These are phyloP conservation scores for Drosophila hamatofila DNA, from an alignment of 2,888 invertebrate genomes.

Conservation along the genomic window DNA sequence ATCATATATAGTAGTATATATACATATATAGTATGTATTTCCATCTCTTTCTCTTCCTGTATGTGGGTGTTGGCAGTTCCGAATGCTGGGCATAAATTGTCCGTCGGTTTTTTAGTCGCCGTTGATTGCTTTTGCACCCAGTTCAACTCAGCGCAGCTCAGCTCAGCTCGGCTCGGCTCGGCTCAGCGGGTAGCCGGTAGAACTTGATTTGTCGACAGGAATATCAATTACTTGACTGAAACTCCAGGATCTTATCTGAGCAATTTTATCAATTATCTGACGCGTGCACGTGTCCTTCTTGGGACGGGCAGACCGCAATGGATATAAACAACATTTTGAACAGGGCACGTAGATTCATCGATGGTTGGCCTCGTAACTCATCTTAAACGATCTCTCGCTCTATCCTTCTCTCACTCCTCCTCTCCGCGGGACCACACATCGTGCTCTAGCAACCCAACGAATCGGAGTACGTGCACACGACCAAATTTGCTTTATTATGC, in stretches of 20 bases:
- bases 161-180: background rate
- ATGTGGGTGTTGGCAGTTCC: slow-evolving; percentile 53
- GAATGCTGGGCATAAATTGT: slow-evolving; percentile 74
- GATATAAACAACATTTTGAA: slow-evolving; percentile 29
- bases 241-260: slow-evolving; percentile 56
- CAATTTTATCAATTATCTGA: slow-evolving; percentile 67
- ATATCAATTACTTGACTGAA: slow-evolving; percentile 71
- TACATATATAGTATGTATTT: background rate
- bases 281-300: slow-evolving; percentile 67
- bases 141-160: slow-evolving; percentile 46
- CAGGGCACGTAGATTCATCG: slow-evolving; percentile 51
- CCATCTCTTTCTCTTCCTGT: slow-evolving; percentile 6
- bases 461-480: slow-evolving; percentile 64
- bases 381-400: slow-evolving; percentile 59
- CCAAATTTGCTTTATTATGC: slow-evolving; percentile 70
- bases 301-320: slow-evolving; percentile 12
- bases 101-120: slow-evolving; percentile 63
- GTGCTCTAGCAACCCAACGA: slow-evolving; percentile 16
- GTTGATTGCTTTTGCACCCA: slow-evolving; percentile 50
- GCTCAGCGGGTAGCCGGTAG: slow-evolving; percentile 61
- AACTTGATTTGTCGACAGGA: slow-evolving; percentile 55
- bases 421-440: slow-evolving; percentile 55
- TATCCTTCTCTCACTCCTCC: slow-evolving; percentile 23
- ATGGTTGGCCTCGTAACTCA: slow-evolving; percentile 70
- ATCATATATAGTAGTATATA: slow-evolving; percentile 3